Evolutionary conservation across 2,113 vertebrate genomes (phyloP), one percentile per base, ranked within the genome.

Genomic region (Chaetodon auriga): DNA sequence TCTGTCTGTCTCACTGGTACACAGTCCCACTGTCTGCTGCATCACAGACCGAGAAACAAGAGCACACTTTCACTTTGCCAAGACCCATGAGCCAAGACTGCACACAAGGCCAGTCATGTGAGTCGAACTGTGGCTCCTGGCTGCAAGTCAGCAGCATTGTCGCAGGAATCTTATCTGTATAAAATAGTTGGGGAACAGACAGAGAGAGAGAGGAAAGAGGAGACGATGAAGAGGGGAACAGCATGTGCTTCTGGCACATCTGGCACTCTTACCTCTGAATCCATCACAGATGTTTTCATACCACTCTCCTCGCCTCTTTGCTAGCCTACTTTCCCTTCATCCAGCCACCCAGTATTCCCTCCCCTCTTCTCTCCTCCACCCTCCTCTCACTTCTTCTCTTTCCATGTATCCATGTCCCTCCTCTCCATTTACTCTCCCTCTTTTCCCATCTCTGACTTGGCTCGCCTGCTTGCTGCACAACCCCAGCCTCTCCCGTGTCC

Each of bases 281-380:
- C 72, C 72, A 78, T 88, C 75, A 78, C 94, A 94, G 92, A 94
- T 95, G 93, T 94, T 94, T 84, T 87, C 86, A 89, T 83, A 89
- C 89, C 85, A 80, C 58, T 86, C 77, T 83, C 35, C 49, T 81
- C 62, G 53, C 68, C 79, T 63, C 69, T 83, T 81, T 49, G 49
- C 83, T 55, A 83, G 61, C 69, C 69, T 62, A 89, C 71, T 86
- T 87, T 85, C 38, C 61, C 66, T 49, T n/a, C 11, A 65, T 80
- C 35, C 68, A 78, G 30, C 61, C 80, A 81, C 30, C 55, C 45
- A 38, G 45, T 69, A 77, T 45, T 21, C 35, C 23, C 41, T 60
- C 45, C 3, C 38, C 74, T 69, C 43, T 65, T 49, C 65, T 82
- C 60, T 64, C 25, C 38, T 71, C 76, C 80, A 66, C 75, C 77